Evolutionary conservation across 2,797 vertebrate genomes (phyloP).

Genomic region (Knipowitschia caucasica): DNA sequence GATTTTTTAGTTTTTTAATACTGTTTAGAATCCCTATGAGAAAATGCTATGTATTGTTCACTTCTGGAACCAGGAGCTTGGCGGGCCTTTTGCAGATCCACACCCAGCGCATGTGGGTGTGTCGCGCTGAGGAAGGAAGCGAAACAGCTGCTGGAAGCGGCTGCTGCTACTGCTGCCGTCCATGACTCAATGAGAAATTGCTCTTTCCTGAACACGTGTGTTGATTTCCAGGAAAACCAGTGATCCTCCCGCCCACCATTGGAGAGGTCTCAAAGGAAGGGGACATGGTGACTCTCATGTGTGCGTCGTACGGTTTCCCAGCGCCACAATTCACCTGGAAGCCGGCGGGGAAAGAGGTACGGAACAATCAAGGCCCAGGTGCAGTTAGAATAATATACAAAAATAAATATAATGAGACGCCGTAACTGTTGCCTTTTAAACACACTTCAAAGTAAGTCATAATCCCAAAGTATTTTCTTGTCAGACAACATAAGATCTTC

Average conservation of each 20-base stretch:
- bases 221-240: conserved; percentile 72
- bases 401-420: conserved; percentile 12
- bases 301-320: conserved; percentile 73
- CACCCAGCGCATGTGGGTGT: background rate
- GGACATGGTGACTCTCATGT: conserved; percentile 73
- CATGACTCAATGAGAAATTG: background rate
- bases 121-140: conserved; percentile 21
- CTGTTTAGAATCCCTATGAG: too few species aligned
- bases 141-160: conserved; percentile 4
- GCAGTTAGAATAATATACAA: too few species aligned
- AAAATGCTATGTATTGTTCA: too few species aligned
- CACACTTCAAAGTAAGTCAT: background rate
- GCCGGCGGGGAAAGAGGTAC: conserved; percentile 76
- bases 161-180: conserved; percentile 5
- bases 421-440: background rate
- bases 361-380: background rate
- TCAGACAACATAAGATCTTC: conserved; percentile 16
- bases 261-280: conserved; percentile 67
- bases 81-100: background rate
- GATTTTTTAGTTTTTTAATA: too few species aligned
- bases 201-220: background rate
- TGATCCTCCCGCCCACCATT: conserved; percentile 54
- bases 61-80: too few species aligned
- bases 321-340: conserved; percentile 83
- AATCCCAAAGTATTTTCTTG: conserved; percentile 6